Evolutionary conservation across 2,113 vertebrate species (phyloP).

Genomic region (Saimiri boliviensis): DNA sequence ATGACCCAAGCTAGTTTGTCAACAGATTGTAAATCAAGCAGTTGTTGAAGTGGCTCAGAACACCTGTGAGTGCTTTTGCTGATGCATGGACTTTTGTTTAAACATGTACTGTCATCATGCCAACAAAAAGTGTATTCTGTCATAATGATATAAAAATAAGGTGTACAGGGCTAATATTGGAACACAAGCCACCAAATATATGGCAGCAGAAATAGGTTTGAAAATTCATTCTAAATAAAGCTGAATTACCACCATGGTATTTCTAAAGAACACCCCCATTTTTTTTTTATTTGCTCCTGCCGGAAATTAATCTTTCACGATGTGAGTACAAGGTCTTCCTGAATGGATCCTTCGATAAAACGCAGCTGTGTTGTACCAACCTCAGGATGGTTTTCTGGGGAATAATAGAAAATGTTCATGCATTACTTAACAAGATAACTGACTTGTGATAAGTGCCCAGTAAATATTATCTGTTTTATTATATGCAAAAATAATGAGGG

Average conservation of each 20-base stretch:
- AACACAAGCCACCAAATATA: neutral
- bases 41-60: neutral
- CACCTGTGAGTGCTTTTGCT: neutral
- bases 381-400: neutral
- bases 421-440: neutral
- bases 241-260: neutral
- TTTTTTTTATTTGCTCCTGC: neutral
- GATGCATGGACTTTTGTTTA: neutral
- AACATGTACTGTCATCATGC: neutral
- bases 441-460: neutral
- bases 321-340: neutral
- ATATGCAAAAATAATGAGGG: neutral
- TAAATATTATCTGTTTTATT: neutral
- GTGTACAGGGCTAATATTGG: neutral
- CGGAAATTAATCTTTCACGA: neutral
- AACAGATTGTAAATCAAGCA: neutral
- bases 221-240: neutral
- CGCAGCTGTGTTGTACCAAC: neutral
- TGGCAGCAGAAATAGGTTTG: neutral
- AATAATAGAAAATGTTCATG: neutral
- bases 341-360: neutral
- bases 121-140: neutral
- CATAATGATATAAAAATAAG: neutral
- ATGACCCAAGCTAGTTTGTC: neutral
- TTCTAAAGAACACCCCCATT: neutral